Evolutionary conservation across 2,888 invertebrate genomes (phyloP), one percentile per base, ranked within the genome.

Genomic region (Lepeophtheirus nordmannii): DNA sequence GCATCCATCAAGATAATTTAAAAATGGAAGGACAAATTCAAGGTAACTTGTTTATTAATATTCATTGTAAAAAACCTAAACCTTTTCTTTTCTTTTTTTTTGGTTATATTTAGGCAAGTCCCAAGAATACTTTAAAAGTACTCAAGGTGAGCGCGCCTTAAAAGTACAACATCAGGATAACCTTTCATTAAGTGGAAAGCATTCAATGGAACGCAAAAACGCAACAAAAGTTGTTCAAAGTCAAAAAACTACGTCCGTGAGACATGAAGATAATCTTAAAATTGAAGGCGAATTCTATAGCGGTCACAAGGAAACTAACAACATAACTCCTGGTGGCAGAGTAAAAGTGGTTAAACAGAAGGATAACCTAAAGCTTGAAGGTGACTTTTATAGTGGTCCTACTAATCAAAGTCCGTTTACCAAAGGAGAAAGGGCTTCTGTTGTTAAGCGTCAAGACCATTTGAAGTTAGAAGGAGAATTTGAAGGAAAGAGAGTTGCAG

Each of bases 281-380:
- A 69, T 68, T 58, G 69, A 71, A 20, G 70, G 70, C 8, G 79
- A 77, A 71, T 81, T 83, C 30, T 60, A 63, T 20, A 68, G 68
- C 8, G 23, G 20, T 20, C 22, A 14, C 22, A 58, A 23, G 10
- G 58, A 17, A 58, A 37, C 39, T n/a, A 12, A 2, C n/a, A 22
- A n/a, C 20, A 58, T 20, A 3, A 58, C 20, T 8, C 61, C 37
- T 37, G 61, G 37, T 8, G 61, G 37, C 3, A 5, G 37, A 37
- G 30, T 37, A 38, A 37, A 22, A n/a, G 38, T 14, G 14, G 30
- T 37, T n/a, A 61, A 61, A 78, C 73, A 80, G 77, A 75, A 79
- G 67, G 85, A 79, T 72, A 82, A 78, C 72, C 70, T 83, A 37
- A 81, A 80, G 72, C 76, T 81, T 9, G 84, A 84, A 73, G 76